Evolutionary conservation across 2,888 invertebrate species (phyloP).

Genomic region (Cremastobaeus sp.): DNA sequence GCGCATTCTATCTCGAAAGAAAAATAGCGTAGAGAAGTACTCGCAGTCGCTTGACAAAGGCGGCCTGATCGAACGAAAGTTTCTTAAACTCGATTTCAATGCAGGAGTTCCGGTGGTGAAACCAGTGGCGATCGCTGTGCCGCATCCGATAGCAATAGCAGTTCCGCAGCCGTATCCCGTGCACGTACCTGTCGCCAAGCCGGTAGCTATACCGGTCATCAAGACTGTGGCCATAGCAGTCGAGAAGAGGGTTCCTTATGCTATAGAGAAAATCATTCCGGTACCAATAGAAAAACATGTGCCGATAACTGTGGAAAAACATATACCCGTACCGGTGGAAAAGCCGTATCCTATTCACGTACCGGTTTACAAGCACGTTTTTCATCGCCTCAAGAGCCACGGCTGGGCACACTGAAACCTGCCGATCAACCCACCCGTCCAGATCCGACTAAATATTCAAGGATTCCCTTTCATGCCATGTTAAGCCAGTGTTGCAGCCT

Average conservation of each 20-base stretch:
- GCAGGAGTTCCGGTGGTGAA: slow-evolving; percentile 81
- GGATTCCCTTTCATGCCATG: slow-evolving; percentile 15
- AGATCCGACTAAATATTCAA: slow-evolving; percentile 28
- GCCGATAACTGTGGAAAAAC: slow-evolving; percentile 84
- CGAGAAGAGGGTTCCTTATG: slow-evolving; percentile 85
- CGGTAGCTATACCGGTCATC: slow-evolving; percentile 83
- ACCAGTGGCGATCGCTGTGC: slow-evolving; percentile 82
- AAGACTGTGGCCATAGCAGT: slow-evolving; percentile 84
- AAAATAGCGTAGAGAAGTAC: neutral
- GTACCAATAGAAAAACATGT: slow-evolving; percentile 84
- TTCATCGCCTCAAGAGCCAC: slow-evolving; percentile 81
- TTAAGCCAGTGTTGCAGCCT: slow-evolving; percentile 16
- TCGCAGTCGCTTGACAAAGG: slow-evolving; percentile 1
- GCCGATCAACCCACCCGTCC: neutral
- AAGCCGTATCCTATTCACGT: slow-evolving; percentile 85
- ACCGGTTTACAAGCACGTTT: slow-evolving; percentile 85
- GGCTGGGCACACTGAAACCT: slow-evolving; percentile 51
- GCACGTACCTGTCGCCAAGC: slow-evolving; percentile 84
- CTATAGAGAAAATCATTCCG: slow-evolving; percentile 83
- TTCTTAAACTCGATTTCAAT: slow-evolving; percentile 49
- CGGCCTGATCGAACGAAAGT: slow-evolving; percentile 33
- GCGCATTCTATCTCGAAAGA: neutral
- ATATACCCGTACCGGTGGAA: slow-evolving; percentile 83
- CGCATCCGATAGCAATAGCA: slow-evolving; percentile 81
- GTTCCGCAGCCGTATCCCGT: slow-evolving; percentile 84